Percentiles rank a stretch among this genome's conserved stretches.
Conservation (phyloP, 2,888 invertebrate species). For the Allolobophora icterica region DNA sequence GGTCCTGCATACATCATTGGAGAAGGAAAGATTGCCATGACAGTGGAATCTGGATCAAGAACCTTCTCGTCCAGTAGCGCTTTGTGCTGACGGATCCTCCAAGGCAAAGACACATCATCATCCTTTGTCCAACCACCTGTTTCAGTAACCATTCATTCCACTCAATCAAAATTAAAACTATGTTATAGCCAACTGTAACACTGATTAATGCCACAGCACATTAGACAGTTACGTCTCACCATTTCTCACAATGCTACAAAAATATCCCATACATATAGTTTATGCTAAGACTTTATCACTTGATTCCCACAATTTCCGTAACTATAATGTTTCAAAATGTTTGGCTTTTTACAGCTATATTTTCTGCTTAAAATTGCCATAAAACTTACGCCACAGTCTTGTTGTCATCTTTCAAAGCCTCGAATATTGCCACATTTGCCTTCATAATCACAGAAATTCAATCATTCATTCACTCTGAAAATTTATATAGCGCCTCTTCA, state of each 20-base stretch:
- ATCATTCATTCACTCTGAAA: too few species aligned
- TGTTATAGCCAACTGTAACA: not conserved
- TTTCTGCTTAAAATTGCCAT: not conserved
- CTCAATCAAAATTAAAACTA: not conserved
- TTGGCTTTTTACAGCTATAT: not conserved
- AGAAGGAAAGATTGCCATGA: slow-evolving; percentile 96
- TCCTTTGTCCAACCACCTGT: slow-evolving; percentile 96
- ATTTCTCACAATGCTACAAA: not conserved
- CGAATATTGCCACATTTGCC: not conserved
- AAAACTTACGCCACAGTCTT: not conserved
- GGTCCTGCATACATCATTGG: slow-evolving; percentile 99
- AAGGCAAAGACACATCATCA: slow-evolving; percentile 91
- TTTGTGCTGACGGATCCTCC: slow-evolving; percentile 89
- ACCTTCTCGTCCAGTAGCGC: slow-evolving; percentile 84
- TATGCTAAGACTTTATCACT: not conserved
- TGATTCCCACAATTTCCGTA: not conserved
- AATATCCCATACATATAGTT: not conserved
- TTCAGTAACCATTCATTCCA: slow-evolving; percentile 22
- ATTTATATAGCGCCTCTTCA: too few species aligned
- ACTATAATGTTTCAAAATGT: not conserved
- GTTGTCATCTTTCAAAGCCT: not conserved
- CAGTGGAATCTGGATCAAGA: slow-evolving; percentile 79
- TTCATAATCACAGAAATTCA: not conserved
- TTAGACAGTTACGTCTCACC: too few species aligned
- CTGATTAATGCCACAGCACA: not conserved